Evolutionary conservation across 2,888 invertebrate species (phyloP).

Genomic region (Malachius bipustulatus): DNA sequence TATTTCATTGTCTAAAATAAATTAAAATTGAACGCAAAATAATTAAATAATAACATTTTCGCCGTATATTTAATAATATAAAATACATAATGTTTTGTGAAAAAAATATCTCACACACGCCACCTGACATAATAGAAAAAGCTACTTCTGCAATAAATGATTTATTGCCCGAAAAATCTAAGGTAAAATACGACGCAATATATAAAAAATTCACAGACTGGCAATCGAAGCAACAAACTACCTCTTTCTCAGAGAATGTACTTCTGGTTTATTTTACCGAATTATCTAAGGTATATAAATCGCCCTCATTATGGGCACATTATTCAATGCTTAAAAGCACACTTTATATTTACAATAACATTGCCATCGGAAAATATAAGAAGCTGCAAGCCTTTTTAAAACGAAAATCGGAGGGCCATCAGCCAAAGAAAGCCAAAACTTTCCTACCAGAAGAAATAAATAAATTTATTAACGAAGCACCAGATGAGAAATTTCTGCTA

Average conservation of each 20-base stretch:
- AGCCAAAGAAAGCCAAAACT: slow-evolving; percentile 19
- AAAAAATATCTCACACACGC: too few relatives aligned
- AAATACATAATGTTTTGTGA: too few relatives aligned
- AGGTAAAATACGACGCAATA: slow-evolving; percentile 24
- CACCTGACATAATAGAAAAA: too few relatives aligned
- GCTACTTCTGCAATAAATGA: slow-evolving; percentile 7
- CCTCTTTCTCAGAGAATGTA: slow-evolving; percentile 12
- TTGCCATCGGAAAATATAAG: slow-evolving; percentile 18
- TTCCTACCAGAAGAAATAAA: slow-evolving; percentile 18
- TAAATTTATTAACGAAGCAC: slow-evolving; percentile 19
- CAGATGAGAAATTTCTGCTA: slow-evolving; percentile 19
- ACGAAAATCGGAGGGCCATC: slow-evolving; percentile 18
- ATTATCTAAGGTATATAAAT: slow-evolving; percentile 17
- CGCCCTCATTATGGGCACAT: slow-evolving; percentile 21
- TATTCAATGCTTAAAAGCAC: slow-evolving; percentile 23
- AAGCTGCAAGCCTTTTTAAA: slow-evolving; percentile 17
- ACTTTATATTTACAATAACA: slow-evolving; percentile 14
- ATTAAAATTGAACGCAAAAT: too few relatives aligned
- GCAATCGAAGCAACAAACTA: slow-evolving; percentile 6
- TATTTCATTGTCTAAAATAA: too few relatives aligned
- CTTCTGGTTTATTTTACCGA: slow-evolving; percentile 20
- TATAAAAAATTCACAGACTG: slow-evolving; percentile 13
- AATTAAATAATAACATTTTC: too few relatives aligned
- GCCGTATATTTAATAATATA: too few relatives aligned
- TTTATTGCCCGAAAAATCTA: slow-evolving; percentile 11